These are phyloP conservation scores for Caenorhabditis remanei DNA, from an alignment of 1,140 invertebrate genomes.

Conservation along the genomic window DNA sequence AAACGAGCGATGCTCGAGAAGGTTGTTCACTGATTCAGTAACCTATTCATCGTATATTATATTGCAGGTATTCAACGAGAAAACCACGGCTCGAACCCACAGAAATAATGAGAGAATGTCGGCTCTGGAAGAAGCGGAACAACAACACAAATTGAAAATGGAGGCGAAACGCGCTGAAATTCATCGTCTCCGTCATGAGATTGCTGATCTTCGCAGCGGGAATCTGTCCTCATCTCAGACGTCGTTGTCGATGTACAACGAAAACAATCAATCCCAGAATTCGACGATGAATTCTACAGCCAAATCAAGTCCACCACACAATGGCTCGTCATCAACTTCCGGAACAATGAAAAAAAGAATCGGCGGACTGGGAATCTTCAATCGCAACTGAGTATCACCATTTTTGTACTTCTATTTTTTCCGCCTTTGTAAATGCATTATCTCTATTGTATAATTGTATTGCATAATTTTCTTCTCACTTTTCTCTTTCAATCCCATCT, in stretches of 20 bases:
- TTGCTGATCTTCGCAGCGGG: slow-evolving; percentile 82
- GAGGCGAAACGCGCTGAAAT: slow-evolving; percentile 8
- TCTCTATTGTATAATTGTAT: neutral
- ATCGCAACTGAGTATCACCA: slow-evolving; percentile 52
- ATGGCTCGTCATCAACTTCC: neutral
- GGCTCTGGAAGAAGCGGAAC: neutral
- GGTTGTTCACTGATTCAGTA: too few relatives aligned
- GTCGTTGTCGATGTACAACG: slow-evolving; percentile 72
- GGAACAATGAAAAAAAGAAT: slow-evolving; percentile 57
- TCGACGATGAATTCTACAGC: slow-evolving; percentile 48
- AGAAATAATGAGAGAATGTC: slow-evolving; percentile 26
- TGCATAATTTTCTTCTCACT: neutral
- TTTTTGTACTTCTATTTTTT: neutral
- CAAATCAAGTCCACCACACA: neutral
- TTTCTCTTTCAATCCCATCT: too few relatives aligned
- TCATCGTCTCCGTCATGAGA: slow-evolving; percentile 22
- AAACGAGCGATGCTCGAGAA: slow-evolving; percentile 68
- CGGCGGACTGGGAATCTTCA: slow-evolving; percentile 55
- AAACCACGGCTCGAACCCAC: slow-evolving; percentile 17
- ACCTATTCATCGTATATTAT: too few relatives aligned
- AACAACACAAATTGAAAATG: neutral
- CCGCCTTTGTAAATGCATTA: neutral
- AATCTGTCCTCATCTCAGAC: slow-evolving; percentile 70
- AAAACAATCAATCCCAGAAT: slow-evolving; percentile 62
- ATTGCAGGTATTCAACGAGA: slow-evolving; percentile 50